Evolutionary conservation across 2,888 invertebrate genomes (phyloP).

Genomic region (Perizoma flavofasciatum): DNA sequence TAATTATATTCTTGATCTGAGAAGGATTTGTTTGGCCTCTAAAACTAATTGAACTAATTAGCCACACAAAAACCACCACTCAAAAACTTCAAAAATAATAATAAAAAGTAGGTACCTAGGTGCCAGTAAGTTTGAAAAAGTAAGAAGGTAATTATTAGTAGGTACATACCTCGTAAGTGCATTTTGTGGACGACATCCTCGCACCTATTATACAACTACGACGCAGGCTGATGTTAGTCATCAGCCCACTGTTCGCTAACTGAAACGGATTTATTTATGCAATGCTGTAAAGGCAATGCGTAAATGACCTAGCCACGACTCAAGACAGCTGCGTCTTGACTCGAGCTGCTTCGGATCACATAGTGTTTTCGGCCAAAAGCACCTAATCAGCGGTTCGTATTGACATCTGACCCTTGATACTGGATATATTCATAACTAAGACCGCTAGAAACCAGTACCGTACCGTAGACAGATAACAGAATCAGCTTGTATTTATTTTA

Average conservation of each 20-base stretch:
- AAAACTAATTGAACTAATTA: not conserved
- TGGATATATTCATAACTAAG: slow-evolving; percentile 47
- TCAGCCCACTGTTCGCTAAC: slow-evolving; percentile 48
- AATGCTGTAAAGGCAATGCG: slow-evolving; percentile 41
- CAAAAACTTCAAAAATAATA: not conserved
- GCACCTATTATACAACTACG: slow-evolving; percentile 52
- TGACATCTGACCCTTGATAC: slow-evolving; percentile 67
- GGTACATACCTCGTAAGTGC: slow-evolving; percentile 65
- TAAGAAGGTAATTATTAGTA: not conserved
- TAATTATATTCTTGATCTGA: not conserved
- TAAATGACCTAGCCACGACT: slow-evolving; percentile 13
- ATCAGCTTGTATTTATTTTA: not conserved
- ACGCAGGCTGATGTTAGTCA: slow-evolving; percentile 54
- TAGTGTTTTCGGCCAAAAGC: slow-evolving; percentile 36
- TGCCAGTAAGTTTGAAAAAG: not conserved
- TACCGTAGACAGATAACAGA: not conserved
- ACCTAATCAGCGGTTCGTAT: slow-evolving; percentile 54
- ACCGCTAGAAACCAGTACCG: slow-evolving; percentile 34
- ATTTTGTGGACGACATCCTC: slow-evolving; percentile 65
- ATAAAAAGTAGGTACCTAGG: not conserved
- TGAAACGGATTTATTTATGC: slow-evolving; percentile 29
- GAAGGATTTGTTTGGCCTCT: not conserved
- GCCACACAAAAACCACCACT: not conserved
- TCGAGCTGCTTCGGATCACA: slow-evolving; percentile 40
- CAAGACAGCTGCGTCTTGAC: slow-evolving; percentile 21